phyloP scores from a whole-genome alignment of 2,797 vertebrate species.

The Lycodopsis pacificus region DNA sequence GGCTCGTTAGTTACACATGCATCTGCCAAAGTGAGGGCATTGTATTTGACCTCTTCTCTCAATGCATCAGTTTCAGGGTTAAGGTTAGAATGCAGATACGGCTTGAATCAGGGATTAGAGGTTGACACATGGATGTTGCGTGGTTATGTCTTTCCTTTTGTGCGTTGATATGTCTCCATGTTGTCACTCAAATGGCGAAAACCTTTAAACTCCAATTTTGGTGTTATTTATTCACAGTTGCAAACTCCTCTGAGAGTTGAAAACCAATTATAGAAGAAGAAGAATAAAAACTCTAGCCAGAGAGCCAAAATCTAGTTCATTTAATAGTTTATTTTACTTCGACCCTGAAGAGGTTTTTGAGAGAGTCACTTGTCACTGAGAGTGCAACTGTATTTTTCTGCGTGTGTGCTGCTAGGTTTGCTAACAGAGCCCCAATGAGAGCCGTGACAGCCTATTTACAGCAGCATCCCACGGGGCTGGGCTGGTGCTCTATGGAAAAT shows the following conservation, averaged over 20 bases:
- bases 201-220: not conserved
- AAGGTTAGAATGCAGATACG: not conserved
- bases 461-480: conserved; percentile 51
- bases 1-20: conserved; percentile 37
- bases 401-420: conserved; percentile 36
- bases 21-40: conserved; percentile 18
- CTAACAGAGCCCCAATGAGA: conserved; percentile 49
- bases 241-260: not conserved
- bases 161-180: not conserved
- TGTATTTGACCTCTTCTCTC: not conserved
- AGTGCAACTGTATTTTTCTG: conserved; percentile 24
- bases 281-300: not conserved
- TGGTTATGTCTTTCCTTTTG: conserved; percentile 1
- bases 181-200: not conserved
- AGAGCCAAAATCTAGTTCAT: not conserved
- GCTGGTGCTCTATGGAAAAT: conserved; percentile 57
- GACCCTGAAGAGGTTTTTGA: conserved; percentile 11
- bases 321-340: not conserved
- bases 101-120: not conserved
- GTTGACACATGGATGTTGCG: not conserved
- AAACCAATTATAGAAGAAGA: conserved; percentile 1
- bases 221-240: not conserved
- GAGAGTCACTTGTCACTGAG: conserved; percentile 21
- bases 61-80: not conserved
- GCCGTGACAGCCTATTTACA: conserved; percentile 74